Evolutionary conservation across 1,140 invertebrate genomes (phyloP), one percentile per base, ranked within the genome.

Genomic region (Papilio helenus): DNA sequence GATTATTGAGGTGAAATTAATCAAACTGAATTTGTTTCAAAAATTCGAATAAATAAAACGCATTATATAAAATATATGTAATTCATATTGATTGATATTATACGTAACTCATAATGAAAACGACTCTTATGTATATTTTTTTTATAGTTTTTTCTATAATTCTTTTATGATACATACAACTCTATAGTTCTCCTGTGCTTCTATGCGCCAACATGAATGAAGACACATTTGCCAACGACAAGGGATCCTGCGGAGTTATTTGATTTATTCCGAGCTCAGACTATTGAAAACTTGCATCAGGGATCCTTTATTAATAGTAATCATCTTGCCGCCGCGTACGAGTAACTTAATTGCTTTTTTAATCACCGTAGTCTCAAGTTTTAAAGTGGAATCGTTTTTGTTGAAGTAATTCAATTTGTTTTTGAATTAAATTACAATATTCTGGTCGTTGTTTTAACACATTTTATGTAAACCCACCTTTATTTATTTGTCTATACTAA

Each of bases 221-320:
- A 92, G 90, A 90, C 89, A 92, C 92, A 93, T 91, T 92, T 93
- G 90, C 90, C 90, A 93, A 87, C 88, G 89, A 92, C 91, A 87
- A 87, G 82, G 86, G 82, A 90, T 88, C 85, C 89, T 86, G 81
- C 80, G 72, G 84, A 89, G 87, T 91, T 93, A 92, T 92, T 92
- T 90, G 90, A 93, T 92, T 92, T 93, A 92, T 92, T 92, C 86
- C 85, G 79, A 88, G 87, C 84, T 80, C 81, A 84, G 84, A 82
- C 89, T 87, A 92, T 92, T 92, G 92, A 92, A 91, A 90, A 90
- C 85, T 88, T 84, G 83, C 82, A 88, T 88, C 84, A 84, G 80
- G 78, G 77, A 79, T 80, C 79, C 82, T 89, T 87, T 87, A 85
- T 87, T 87, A 87, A 83, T 76, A 55, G 74, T 76, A 39, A 76